These are phyloP conservation scores for Dryadula phaetusa DNA, from an alignment of 2,888 invertebrate genomes.

Conservation along the genomic window DNA sequence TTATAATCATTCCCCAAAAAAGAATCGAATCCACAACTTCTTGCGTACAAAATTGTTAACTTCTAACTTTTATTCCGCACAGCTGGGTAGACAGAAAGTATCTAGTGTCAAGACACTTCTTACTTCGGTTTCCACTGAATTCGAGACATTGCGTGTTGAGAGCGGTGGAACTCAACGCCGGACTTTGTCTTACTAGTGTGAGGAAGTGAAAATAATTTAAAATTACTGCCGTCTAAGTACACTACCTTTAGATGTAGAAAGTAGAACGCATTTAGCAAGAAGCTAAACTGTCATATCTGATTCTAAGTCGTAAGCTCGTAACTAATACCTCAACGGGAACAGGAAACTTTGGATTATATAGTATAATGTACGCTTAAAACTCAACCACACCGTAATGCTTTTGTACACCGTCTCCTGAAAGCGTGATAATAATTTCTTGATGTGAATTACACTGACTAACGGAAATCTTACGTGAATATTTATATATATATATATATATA, in stretches of 20 bases:
- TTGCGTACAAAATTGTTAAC: too few relatives aligned
- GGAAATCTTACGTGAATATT: background rate
- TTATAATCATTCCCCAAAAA: too few relatives aligned
- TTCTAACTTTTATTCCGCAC: too few relatives aligned
- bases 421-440: conserved; percentile 14
- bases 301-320: conserved; percentile 10
- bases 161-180: too few relatives aligned
- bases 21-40: too few relatives aligned
- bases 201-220: too few relatives aligned
- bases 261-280: background rate
- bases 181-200: too few relatives aligned
- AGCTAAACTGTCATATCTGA: conserved; percentile 18
- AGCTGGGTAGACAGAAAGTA: too few relatives aligned
- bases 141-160: too few relatives aligned
- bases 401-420: conserved; percentile 11
- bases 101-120: too few relatives aligned
- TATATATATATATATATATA: background rate
- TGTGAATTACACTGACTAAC: conserved; percentile 4
- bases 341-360: conserved; percentile 27
- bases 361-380: conserved; percentile 27
- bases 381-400: conserved; percentile 13
- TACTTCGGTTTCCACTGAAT: too few relatives aligned
- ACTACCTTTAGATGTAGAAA: background rate
- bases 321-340: conserved; percentile 27
- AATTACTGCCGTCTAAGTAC: too few relatives aligned